Percentiles rank a stretch among this genome's conserved stretches.
phyloP scores from a whole-genome alignment of 2,113 vertebrate species.

The Pseudopipra pipra region DNA sequence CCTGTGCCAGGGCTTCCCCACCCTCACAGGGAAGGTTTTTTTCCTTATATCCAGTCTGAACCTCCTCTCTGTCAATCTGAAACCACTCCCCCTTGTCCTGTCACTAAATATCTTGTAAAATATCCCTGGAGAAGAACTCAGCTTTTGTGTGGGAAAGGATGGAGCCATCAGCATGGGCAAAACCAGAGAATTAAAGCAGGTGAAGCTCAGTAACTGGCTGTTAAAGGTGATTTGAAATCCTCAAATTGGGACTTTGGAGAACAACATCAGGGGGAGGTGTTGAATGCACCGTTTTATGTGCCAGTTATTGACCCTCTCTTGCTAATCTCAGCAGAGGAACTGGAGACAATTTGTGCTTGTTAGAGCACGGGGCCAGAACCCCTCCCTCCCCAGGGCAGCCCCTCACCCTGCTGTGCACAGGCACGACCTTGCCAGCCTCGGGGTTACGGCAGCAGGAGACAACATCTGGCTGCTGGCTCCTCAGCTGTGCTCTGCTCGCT shows the following conservation, averaged over 20 bases:
- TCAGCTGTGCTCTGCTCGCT: background rate
- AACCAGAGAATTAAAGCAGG: background rate
- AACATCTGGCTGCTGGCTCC: background rate
- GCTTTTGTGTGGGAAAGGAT: background rate
- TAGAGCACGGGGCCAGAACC: accelerated
- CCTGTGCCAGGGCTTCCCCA: background rate
- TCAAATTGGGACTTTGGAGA: background rate
- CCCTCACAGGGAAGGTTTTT: too few relatives aligned
- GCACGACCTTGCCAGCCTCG: background rate
- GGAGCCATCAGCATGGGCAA: background rate
- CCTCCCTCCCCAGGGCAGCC: accelerated
- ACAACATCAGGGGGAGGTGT: background rate
- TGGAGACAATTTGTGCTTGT: background rate
- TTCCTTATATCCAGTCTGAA: background rate
- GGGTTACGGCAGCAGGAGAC: background rate
- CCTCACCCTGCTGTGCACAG: accelerated
- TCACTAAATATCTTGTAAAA: background rate
- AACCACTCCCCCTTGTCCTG: background rate
- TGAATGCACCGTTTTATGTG: accelerated
- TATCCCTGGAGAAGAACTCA: background rate
- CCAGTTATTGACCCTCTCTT: background rate
- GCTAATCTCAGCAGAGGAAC: background rate
- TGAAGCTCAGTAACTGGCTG: background rate
- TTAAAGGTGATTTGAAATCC: background rate
- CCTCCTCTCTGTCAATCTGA: background rate